Evolutionary conservation across 2,797 vertebrate species (phyloP).

Genomic region (Myotis findleyi): DNA sequence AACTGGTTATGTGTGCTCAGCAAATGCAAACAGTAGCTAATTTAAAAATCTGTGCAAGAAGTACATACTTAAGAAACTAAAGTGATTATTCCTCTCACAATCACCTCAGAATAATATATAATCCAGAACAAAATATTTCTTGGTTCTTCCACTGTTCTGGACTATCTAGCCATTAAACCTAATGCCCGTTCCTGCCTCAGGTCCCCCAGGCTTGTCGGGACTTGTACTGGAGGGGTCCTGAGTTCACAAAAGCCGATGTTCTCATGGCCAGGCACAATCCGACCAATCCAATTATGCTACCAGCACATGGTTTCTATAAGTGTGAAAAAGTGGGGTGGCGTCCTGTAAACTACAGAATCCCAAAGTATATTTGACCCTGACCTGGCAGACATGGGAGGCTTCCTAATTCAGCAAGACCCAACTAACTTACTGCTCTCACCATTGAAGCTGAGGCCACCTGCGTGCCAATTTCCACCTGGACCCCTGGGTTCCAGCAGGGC

Average conservation of each 20-base stretch:
- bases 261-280: not conserved
- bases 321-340: not conserved
- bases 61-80: not conserved
- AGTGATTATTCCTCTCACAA: not conserved
- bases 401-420: conserved; percentile 11
- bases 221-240: not conserved
- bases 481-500: not conserved
- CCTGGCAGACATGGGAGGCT: not conserved
- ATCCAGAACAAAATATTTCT: conserved; percentile 13
- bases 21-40: not conserved
- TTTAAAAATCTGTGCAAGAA: not conserved
- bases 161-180: conserved; percentile 4
- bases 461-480: not conserved
- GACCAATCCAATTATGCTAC: not conserved
- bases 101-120: not conserved
- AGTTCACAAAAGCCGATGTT: not conserved
- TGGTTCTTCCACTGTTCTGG: not conserved
- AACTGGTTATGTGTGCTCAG: not conserved
- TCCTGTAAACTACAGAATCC: not conserved
- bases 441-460: not conserved
- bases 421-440: not conserved
- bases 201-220: not conserved
- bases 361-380: not conserved
- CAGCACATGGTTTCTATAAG: not conserved
- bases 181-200: not conserved